A percentile compares a stretch with the other conserved stretches of the same genome.
phyloP scores from a whole-genome alignment of 2,113 vertebrate genomes.

The Siniperca knerii region DNA sequence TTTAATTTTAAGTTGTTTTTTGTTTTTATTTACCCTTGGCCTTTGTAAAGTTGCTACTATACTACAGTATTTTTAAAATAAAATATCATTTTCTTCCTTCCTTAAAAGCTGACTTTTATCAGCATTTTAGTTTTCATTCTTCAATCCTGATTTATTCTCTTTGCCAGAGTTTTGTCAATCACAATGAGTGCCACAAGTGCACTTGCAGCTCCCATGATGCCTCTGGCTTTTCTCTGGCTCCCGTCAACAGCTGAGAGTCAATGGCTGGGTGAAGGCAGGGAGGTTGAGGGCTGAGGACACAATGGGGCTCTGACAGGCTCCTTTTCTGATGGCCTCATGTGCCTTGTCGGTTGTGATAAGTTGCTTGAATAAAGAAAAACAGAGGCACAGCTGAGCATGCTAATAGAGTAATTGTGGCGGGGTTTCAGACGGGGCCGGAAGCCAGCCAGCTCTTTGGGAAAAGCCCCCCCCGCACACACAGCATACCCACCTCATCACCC shows the following conservation, averaged over 20 bases:
- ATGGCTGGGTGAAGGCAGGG: conserved; percentile 56
- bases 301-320: conserved; percentile 78
- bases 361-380: conserved; percentile 79
- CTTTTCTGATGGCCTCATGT: conserved; percentile 77
- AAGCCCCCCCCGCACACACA: conserved; percentile 24
- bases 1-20: not conserved
- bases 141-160: conserved; percentile 12
- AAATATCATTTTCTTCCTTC: not conserved
- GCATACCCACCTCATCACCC: conserved; percentile 48
- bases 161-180: conserved; percentile 66
- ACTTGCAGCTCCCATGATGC: conserved; percentile 70
- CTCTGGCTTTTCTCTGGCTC: conserved; percentile 66
- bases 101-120: conserved; percentile 13
- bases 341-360: conserved; percentile 79
- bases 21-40: not conserved
- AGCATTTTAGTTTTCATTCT: conserved; percentile 12
- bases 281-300: conserved; percentile 62
- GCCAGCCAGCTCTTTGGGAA: conserved; percentile 54
- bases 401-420: conserved; percentile 81
- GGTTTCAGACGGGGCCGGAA: conserved; percentile 71
- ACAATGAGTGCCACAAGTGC: conserved; percentile 60
- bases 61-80: not conserved
- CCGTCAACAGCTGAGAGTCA: conserved; percentile 63
- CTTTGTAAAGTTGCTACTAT: not conserved
- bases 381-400: conserved; percentile 80